Evolutionary conservation across 2,113 vertebrate species (phyloP).

Genomic region (Clarias magur): DNA sequence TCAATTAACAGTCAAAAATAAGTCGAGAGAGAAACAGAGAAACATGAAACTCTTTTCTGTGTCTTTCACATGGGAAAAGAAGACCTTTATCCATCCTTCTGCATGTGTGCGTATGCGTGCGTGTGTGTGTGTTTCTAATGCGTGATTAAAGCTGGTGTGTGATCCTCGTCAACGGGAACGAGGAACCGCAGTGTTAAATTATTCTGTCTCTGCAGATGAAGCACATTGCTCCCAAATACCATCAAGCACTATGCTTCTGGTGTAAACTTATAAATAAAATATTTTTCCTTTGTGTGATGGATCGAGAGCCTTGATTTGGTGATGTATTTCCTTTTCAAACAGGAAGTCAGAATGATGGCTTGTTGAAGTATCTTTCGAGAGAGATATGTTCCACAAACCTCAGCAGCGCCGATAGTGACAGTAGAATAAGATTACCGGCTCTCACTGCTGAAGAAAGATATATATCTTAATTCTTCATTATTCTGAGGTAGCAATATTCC

Average conservation of each 20-base stretch:
- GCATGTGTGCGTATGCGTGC: constrained; percentile 29
- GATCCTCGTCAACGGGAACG: background rate
- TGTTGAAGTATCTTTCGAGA: background rate
- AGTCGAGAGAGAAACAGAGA: constrained; percentile 1
- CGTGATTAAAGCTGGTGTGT: constrained; percentile 5
- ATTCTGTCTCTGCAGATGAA: constrained; percentile 24
- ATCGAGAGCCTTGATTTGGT: background rate
- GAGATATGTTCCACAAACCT: background rate
- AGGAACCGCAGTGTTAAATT: constrained; percentile 17
- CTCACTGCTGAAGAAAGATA: too few species aligned
- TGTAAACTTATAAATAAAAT: background rate
- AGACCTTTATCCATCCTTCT: constrained; percentile 33
- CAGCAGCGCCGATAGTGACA: too few species aligned
- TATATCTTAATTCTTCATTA: too few species aligned
- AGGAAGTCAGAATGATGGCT: background rate
- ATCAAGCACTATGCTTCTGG: background rate
- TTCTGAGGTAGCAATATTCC: too few species aligned
- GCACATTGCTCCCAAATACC: background rate
- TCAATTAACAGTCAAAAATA: background rate
- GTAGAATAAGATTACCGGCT: too few species aligned
- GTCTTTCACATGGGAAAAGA: constrained; percentile 40
- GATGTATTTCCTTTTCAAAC: background rate
- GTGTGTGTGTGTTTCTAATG: constrained; percentile 26
- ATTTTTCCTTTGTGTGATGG: background rate
- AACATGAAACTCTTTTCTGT: constrained; percentile 23